Evolutionary conservation across 2,113 vertebrate species (phyloP).

Genomic region (Alexandromys fortis): DNA sequence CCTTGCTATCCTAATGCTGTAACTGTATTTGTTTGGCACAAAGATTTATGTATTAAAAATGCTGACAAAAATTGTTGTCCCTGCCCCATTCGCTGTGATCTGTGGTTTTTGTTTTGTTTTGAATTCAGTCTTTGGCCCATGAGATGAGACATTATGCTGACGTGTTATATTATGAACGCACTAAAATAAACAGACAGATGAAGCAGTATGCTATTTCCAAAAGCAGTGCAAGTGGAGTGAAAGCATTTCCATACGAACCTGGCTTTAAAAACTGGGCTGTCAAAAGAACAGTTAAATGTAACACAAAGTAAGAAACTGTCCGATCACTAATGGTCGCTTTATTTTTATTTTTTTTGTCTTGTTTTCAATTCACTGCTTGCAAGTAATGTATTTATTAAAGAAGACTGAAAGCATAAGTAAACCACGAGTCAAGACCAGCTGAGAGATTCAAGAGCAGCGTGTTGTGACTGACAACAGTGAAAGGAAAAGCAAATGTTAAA

Average conservation of each 20-base stretch:
- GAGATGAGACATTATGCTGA: conserved; percentile 94
- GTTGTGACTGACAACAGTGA: conserved; percentile 91
- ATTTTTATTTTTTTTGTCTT: conserved; percentile 42
- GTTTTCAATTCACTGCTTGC: conserved; percentile 84
- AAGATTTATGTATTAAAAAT: conserved; percentile 47
- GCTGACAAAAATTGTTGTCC: conserved; percentile 85
- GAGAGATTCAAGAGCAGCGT: conserved; percentile 90
- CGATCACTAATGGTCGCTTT: conserved; percentile 68
- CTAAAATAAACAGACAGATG: conserved; percentile 97
- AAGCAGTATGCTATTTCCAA: conserved; percentile 99
- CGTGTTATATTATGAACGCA: conserved; percentile 94
- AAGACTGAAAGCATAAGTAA: conserved; percentile 91
- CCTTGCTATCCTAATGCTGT: conserved; percentile 3
- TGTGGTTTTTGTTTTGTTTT: not conserved
- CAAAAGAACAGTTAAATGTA: conserved; percentile 99
- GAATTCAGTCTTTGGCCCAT: conserved; percentile 73
- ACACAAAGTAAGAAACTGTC: conserved; percentile 99
- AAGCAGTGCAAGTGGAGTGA: conserved; percentile 99
- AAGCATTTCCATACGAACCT: conserved; percentile 99
- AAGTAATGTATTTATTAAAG: conserved; percentile 91
- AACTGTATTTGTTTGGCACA: conserved; percentile 11
- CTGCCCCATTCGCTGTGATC: not conserved
- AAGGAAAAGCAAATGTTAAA: conserved; percentile 88
- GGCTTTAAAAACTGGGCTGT: conserved; percentile 99
- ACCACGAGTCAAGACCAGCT: conserved; percentile 90